phyloP scores from a whole-genome alignment of 92 coral and sea anemone genomes.

The Actinostola sp. region DNA sequence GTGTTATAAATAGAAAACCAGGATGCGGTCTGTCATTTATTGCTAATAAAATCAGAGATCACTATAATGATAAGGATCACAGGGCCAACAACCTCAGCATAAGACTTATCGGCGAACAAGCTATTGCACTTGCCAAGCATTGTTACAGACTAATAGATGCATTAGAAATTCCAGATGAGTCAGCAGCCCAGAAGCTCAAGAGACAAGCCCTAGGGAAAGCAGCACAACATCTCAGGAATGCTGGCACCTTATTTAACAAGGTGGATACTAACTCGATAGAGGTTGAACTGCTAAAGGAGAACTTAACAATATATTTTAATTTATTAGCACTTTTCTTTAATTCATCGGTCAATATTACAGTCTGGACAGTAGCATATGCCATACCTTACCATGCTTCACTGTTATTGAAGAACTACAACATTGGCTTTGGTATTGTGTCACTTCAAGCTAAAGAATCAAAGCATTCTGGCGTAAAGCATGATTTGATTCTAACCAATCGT shows the following conservation, averaged over 20 bases:
- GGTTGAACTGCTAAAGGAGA: conserved; percentile 20
- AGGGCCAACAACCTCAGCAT: conserved; percentile 25
- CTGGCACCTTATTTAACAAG: conserved; percentile 46
- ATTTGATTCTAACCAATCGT: conserved; percentile 37
- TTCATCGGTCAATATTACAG: conserved; percentile 28
- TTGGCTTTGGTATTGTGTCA: conserved; percentile 53
- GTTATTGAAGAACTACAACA: conserved; percentile 32
- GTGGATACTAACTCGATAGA: conserved; percentile 18
- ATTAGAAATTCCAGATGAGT: conserved; percentile 16
- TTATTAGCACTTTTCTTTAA: conserved; percentile 27
- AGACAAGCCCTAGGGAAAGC: conserved; percentile 29
- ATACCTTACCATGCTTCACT: conserved; percentile 49
- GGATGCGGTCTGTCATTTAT: conserved; percentile 39
- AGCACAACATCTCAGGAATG: no score
- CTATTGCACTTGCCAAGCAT: conserved; percentile 30
- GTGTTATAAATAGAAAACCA: neutral
- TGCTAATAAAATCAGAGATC: conserved; percentile 30
- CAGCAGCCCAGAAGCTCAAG: conserved; percentile 22
- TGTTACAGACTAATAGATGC: conserved; percentile 23
- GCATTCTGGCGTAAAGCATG: conserved; percentile 45
- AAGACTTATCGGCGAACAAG: conserved; percentile 44
- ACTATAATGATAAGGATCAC: conserved; percentile 21
- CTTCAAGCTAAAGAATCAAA: no score
- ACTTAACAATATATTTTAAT: conserved; percentile 32
- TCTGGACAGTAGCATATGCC: conserved; percentile 56